Conservation (phyloP, 2,888 invertebrate genomes). For the Nasonia oneida region DNA sequence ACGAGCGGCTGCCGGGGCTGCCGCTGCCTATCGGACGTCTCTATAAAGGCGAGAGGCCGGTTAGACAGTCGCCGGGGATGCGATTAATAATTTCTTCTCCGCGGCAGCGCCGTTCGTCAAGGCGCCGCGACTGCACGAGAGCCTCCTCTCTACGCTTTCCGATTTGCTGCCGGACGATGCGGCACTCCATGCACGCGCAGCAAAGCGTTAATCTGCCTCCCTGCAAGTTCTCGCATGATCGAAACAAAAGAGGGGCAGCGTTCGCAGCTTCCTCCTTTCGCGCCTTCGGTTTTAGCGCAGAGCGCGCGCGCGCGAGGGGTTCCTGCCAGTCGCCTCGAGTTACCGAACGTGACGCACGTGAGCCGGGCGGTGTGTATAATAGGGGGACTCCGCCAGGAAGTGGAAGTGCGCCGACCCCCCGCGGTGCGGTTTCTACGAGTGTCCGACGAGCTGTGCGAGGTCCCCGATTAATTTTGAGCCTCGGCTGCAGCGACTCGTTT, state of each 20-base stretch:
- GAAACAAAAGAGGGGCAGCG: slow-evolving; percentile 24
- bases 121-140: not conserved
- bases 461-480: slow-evolving; percentile 47
- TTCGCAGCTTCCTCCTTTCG: slow-evolving; percentile 37
- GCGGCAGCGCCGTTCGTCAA: not conserved
- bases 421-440: slow-evolving; percentile 29
- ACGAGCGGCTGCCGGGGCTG: slow-evolving; percentile 29
- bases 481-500: not conserved
- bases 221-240: slow-evolving; percentile 15
- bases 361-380: not conserved
- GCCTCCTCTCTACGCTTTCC: not conserved
- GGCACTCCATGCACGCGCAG: not conserved
- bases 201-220: slow-evolving; percentile 33
- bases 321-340: slow-evolving; percentile 10
- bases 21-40: slow-evolving; percentile 19
- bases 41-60: slow-evolving; percentile 19
- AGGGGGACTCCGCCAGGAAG: not conserved
- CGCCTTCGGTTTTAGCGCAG: not conserved
- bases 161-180: not conserved
- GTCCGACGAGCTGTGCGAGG: slow-evolving; percentile 15
- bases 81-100: slow-evolving; percentile 43
- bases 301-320: too few species aligned
- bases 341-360: slow-evolving; percentile 45
- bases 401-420: slow-evolving; percentile 46
- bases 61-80: not conserved